phyloP scores from a whole-genome alignment of 1,140 invertebrate genomes.

The Drosophila serrata region DNA sequence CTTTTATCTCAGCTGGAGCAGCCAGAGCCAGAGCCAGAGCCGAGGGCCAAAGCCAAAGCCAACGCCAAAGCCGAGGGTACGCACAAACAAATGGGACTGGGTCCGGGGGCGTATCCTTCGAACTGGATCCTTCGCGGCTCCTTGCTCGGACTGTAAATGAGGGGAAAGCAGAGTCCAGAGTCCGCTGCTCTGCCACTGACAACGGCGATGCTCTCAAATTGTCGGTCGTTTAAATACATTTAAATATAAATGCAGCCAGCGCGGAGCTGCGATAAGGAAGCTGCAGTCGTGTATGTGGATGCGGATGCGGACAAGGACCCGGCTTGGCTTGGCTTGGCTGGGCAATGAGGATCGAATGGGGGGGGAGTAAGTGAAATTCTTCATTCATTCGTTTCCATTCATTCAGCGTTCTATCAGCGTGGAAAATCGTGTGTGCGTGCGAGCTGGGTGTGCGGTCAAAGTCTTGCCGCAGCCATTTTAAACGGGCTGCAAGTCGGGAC shows the following conservation, averaged over 20 bases:
- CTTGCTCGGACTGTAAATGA: slow-evolving; percentile 69
- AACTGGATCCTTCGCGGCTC: slow-evolving; percentile 12
- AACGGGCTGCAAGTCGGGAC: slow-evolving; percentile 52
- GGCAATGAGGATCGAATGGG: not conserved
- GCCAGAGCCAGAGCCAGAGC: slow-evolving; percentile 37
- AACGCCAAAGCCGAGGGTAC: slow-evolving; percentile 47
- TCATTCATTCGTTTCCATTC: slow-evolving; percentile 77
- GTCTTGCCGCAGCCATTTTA: slow-evolving; percentile 69
- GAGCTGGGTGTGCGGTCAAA: slow-evolving; percentile 33
- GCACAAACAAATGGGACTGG: slow-evolving; percentile 71
- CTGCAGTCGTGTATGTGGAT: slow-evolving; percentile 32
- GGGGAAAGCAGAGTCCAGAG: slow-evolving; percentile 8
- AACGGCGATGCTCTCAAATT: slow-evolving; percentile 78
- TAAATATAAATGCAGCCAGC: slow-evolving; percentile 77
- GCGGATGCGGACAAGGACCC: slow-evolving; percentile 29
- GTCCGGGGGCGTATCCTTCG: slow-evolving; percentile 17
- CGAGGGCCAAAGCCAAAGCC: slow-evolving; percentile 51
- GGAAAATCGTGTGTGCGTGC: slow-evolving; percentile 48
- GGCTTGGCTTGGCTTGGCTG: not conserved
- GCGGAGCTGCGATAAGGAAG: slow-evolving; percentile 65
- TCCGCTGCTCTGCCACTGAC: slow-evolving; percentile 42
- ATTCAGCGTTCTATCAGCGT: slow-evolving; percentile 68
- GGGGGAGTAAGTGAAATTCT: slow-evolving; percentile 73
- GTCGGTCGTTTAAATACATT: slow-evolving; percentile 84
- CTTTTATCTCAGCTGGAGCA: slow-evolving; percentile 74